Percentiles rank a stretch among this genome's conserved stretches.
phyloP scores from a whole-genome alignment of 64 coral and sea anemone species.

The Pocillopora verrucosa region DNA sequence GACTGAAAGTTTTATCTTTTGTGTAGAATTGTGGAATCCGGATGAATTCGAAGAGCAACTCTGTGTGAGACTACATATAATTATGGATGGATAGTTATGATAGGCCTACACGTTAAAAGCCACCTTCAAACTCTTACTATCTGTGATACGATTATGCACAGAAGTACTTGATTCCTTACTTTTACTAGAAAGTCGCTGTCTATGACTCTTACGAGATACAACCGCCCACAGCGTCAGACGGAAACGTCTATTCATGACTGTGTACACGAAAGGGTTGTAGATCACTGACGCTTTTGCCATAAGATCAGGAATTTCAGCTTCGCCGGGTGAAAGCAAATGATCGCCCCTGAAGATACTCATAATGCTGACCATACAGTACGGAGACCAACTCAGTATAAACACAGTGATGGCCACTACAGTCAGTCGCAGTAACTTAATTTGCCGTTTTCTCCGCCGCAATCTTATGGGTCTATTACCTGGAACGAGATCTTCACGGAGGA shows the following conservation, averaged over 20 bases:
- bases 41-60: too few relatives aligned
- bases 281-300: constrained; percentile 75
- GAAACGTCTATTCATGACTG: constrained; percentile 26
- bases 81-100: too few relatives aligned
- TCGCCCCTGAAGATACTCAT: constrained; percentile 8
- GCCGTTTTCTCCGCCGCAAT: neutral
- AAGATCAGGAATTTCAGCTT: constrained; percentile 55
- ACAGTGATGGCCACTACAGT: neutral
- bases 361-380: constrained; percentile 60
- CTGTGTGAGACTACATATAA: too few relatives aligned
- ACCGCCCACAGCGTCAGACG: neutral
- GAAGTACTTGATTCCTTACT: neutral
- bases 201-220: neutral
- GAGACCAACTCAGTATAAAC: constrained; percentile 65
- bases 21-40: too few relatives aligned
- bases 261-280: constrained; percentile 67
- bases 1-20: too few relatives aligned
- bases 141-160: neutral
- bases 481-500: neutral
- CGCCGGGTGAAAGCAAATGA: constrained; percentile 23
- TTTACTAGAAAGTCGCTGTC: neutral
- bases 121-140: neutral
- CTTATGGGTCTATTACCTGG: constrained; percentile 6
- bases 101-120: too few relatives aligned
- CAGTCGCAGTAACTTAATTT: constrained; percentile 17